A percentile compares a stretch with the other conserved stretches of the same genome.
Evolutionary conservation across 1,140 invertebrate species (phyloP).

Genomic region (Latrodectus geometricus): DNA sequence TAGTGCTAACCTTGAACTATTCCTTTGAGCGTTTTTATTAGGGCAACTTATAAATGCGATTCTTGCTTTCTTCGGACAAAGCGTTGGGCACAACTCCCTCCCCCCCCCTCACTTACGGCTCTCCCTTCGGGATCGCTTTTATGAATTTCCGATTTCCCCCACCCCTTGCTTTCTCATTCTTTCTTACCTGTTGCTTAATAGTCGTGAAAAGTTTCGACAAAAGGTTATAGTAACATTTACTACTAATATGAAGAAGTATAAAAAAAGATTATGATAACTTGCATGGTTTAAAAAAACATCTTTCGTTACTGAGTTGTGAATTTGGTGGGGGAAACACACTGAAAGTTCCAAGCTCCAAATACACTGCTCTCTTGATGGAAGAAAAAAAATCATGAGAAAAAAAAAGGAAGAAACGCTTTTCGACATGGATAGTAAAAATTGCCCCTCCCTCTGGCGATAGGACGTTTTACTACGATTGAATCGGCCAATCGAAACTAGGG

Average conservation of each 20-base stretch:
- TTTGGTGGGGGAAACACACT: not conserved
- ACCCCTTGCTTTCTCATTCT: not conserved
- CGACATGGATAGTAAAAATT: slow-evolving; percentile 55
- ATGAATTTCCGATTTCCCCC: slow-evolving; percentile 3
- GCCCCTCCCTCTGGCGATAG: slow-evolving; percentile 54
- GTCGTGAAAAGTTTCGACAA: slow-evolving; percentile 46
- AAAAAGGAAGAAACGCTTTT: slow-evolving; percentile 18
- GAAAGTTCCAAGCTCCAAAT: slow-evolving; percentile 42
- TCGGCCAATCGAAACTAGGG: slow-evolving; percentile 52
- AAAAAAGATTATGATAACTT: slow-evolving; percentile 53
- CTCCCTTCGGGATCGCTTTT: not conserved
- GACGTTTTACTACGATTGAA: slow-evolving; percentile 43
- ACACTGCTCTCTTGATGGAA: not conserved
- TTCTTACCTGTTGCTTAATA: slow-evolving; percentile 34
- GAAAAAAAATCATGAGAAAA: not conserved
- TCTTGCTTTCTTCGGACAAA: slow-evolving; percentile 21
- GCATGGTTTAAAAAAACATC: slow-evolving; percentile 24
- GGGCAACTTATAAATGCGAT: slow-evolving; percentile 8
- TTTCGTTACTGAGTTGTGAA: not conserved
- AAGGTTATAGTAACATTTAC: slow-evolving; percentile 49
- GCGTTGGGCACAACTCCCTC: not conserved
- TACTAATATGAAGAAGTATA: slow-evolving; percentile 53
- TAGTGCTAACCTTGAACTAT: slow-evolving; percentile 50
- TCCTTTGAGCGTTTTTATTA: slow-evolving; percentile 18
- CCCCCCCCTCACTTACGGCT: not conserved